Evolutionary conservation across 2,888 invertebrate genomes (phyloP), one percentile per base, ranked within the genome.

Genomic region (Xylophagus ater): DNA sequence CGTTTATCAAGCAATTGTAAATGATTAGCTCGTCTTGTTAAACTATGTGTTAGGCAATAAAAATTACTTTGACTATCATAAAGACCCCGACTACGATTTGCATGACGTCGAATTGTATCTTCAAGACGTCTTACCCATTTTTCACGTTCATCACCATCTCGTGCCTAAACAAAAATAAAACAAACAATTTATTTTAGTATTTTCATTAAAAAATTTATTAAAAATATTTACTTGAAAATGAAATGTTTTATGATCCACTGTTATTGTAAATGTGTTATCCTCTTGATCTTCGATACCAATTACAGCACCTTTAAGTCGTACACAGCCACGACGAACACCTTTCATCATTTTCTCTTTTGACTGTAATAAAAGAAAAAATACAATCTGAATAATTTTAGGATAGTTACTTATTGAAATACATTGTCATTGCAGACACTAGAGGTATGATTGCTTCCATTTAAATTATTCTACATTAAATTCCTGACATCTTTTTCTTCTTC

Each of bases 211-310:
- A 20, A 24, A 34, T n/a, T n/a, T n/a, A n/a, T 35, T 18, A 18
- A 26, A 9, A 19, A 9, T 24, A 47, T 53, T 53, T 51, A 72
- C 76, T 76, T 98, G 97, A 65, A 98, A 94, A 67, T 98, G 98
- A 69, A 98, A 98, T 10, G 94, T 94, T 68, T 98, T 99, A 54
- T 94, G 90, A 67, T 98, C 98, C 34, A 96, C 96, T 4, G 94
- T 96, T 56, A 98, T 92, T 34, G 97, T 98, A 69, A 98, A 99
- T 4, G 96, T 96, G 58, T 94, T 92, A 66, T 98, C 97, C 63
- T 97, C 96, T 65, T 96, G 96, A 61, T 96, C 94, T 60, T 98
- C 97, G 53, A 99, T 98, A 33, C 98, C 98, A 57, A 99, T 89
- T 29, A 97, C 84, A 2, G 98, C 97, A 34, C 93, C 94, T 65